These are phyloP conservation scores for Parelbella ahira DNA, from an alignment of 2,888 invertebrate species.

Conservation along the genomic window DNA sequence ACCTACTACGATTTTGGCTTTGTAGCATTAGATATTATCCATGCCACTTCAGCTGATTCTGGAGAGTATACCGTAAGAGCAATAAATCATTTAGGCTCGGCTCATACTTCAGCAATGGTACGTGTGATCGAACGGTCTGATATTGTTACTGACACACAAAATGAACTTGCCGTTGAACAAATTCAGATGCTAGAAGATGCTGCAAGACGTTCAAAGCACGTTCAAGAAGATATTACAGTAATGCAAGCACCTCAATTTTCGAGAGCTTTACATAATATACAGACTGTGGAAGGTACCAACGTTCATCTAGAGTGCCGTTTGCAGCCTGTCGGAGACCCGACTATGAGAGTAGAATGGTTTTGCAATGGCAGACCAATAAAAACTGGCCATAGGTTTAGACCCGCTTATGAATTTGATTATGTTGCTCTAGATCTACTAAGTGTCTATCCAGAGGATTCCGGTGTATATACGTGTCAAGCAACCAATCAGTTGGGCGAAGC, in stretches of 20 bases:
- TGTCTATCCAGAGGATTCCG: constrained; percentile 98
- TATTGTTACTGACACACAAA: constrained; percentile 93
- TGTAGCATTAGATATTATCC: constrained; percentile 96
- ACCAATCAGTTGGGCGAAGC: constrained; percentile 97
- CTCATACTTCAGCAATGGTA: constrained; percentile 94
- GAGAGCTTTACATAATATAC: constrained; percentile 92
- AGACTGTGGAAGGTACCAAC: constrained; percentile 94
- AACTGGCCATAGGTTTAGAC: constrained; percentile 96
- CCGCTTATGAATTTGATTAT: constrained; percentile 98
- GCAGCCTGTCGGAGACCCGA: constrained; percentile 97
- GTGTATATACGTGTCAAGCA: constrained; percentile 97
- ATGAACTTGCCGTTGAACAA: constrained; percentile 95
- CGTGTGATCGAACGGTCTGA: constrained; percentile 91
- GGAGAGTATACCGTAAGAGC: constrained; percentile 97
- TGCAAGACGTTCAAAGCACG: constrained; percentile 84
- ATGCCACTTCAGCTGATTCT: constrained; percentile 95
- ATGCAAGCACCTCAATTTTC: constrained; percentile 94
- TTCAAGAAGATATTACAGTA: constrained; percentile 90
- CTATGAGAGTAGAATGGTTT: constrained; percentile 97
- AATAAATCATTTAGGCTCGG: constrained; percentile 95
- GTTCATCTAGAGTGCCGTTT: constrained; percentile 95
- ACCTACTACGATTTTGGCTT: constrained; percentile 98
- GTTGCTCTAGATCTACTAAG: constrained; percentile 97
- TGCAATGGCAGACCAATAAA: constrained; percentile 96
- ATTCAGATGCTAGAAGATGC: constrained; percentile 94